phyloP scores from a whole-genome alignment of 1,140 invertebrate genomes.

The Drosophila paulistorum region DNA sequence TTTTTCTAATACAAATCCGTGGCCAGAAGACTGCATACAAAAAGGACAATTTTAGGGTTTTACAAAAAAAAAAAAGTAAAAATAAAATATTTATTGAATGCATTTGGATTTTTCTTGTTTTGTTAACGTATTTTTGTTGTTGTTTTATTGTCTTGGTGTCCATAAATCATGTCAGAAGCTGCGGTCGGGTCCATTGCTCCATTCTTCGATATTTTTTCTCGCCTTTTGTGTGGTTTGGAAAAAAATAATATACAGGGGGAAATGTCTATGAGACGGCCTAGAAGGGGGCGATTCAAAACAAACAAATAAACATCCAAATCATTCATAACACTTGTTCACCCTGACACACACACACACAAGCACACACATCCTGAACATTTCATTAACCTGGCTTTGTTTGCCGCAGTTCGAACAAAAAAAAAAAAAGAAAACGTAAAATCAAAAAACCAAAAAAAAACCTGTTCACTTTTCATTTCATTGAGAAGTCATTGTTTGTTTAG shows the following conservation, averaged over 20 bases:
- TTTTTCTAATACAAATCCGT: constrained; percentile 58
- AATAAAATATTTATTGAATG: background rate
- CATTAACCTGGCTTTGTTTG: constrained; percentile 69
- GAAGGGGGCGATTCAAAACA: constrained; percentile 37
- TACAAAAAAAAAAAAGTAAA: background rate
- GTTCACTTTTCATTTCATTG: constrained; percentile 73
- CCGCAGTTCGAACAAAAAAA: constrained; percentile 20
- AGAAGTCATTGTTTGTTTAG: constrained; percentile 53
- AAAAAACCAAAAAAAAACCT: constrained; percentile 31
- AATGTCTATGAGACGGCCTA: background rate
- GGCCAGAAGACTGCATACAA: constrained; percentile 40
- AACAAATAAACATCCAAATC: constrained; percentile 76
- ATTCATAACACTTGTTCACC: constrained; percentile 76
- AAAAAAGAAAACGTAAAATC: constrained; percentile 10
- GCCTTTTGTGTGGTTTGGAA: constrained; percentile 67
- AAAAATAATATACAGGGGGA: background rate
- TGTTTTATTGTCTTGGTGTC: constrained; percentile 9
- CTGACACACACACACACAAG: constrained; percentile 74
- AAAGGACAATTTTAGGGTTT: constrained; percentile 22
- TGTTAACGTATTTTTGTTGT: background rate
- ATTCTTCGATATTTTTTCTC: constrained; percentile 28
- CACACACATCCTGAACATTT: constrained; percentile 75
- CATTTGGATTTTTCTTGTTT: constrained; percentile 15
- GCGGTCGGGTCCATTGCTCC: constrained; percentile 52
- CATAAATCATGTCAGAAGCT: constrained; percentile 71